Evolutionary conservation across 1,140 invertebrate genomes (phyloP).

Genomic region (Drosophila carrolli): DNA sequence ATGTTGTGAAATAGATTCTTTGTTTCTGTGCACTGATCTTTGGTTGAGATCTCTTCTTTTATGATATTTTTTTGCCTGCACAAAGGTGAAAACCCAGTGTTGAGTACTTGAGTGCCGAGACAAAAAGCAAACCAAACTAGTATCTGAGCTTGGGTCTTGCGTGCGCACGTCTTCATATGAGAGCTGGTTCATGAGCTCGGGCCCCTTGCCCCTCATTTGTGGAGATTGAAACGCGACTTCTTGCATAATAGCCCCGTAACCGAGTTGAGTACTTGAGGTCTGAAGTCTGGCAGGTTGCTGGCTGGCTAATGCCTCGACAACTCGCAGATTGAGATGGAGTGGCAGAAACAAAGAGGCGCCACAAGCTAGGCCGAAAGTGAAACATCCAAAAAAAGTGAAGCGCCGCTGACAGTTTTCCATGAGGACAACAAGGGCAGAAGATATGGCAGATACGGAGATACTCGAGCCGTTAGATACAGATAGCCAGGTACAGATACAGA

Average conservation of each 20-base stretch:
- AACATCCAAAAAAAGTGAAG: conserved; percentile 62
- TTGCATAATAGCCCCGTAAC: conserved; percentile 68
- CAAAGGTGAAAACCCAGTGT: conserved; percentile 71
- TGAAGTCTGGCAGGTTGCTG: conserved; percentile 65
- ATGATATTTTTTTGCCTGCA: conserved; percentile 29
- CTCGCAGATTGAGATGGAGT: conserved; percentile 45
- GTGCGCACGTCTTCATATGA: conserved; percentile 58
- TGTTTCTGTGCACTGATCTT: conserved; percentile 30
- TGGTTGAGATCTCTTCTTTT: conserved; percentile 22
- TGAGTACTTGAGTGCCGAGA: conserved; percentile 50
- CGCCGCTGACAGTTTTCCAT: conserved; percentile 71
- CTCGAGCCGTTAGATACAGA: conserved; percentile 32
- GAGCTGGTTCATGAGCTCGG: conserved; percentile 62
- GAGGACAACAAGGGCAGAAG: conserved; percentile 58
- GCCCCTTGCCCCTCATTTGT: conserved; percentile 14
- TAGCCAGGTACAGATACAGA: background rate
- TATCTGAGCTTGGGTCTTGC: conserved; percentile 45
- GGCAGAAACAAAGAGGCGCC: conserved; percentile 70
- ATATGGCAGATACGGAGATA: conserved; percentile 39
- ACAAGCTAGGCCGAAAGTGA: conserved; percentile 60
- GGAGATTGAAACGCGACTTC: conserved; percentile 64
- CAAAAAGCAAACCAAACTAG: conserved; percentile 34
- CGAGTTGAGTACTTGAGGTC: conserved; percentile 70
- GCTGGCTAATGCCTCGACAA: conserved; percentile 58
- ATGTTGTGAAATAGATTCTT: conserved; percentile 43